A percentile compares a stretch with the other conserved stretches of the same genome.
phyloP scores from a whole-genome alignment of 1,140 invertebrate genomes.

The Drosophila littoralis region DNA sequence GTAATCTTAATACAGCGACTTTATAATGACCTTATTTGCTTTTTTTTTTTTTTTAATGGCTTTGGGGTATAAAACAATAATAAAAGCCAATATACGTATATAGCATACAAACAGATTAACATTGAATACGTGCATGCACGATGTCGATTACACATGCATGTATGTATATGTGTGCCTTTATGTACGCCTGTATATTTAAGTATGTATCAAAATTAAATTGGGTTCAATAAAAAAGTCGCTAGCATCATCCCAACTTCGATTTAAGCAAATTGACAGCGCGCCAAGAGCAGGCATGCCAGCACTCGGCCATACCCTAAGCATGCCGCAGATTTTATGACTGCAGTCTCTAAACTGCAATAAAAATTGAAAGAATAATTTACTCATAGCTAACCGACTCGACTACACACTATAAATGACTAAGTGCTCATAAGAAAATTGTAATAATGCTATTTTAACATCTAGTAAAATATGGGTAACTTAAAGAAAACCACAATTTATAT shows the following conservation, averaged over 20 bases:
- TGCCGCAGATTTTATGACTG: constrained; percentile 46
- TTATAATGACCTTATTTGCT: constrained; percentile 1
- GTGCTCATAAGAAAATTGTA: background rate
- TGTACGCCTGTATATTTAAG: constrained; percentile 15
- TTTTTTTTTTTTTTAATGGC: background rate
- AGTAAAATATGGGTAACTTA: too few species aligned
- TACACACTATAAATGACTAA: background rate
- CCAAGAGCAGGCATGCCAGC: constrained; percentile 7
- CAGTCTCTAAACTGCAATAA: constrained; percentile 22
- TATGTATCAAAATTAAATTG: constrained; percentile 54
- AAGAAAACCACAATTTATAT: too few species aligned
- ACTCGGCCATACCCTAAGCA: background rate
- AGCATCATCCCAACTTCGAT: constrained; percentile 20
- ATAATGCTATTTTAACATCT: background rate
- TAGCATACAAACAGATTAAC: constrained; percentile 12
- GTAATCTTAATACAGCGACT: constrained; percentile 1
- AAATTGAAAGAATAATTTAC: constrained; percentile 14
- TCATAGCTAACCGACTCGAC: background rate
- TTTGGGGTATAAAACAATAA: background rate
- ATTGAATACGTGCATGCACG: background rate
- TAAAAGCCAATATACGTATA: constrained; percentile 6
- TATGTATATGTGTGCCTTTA: constrained; percentile 1
- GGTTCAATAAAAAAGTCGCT: constrained; percentile 59
- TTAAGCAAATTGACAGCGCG: constrained; percentile 33
- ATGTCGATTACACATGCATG: background rate